A percentile compares a stretch with the other conserved stretches of the same genome.
phyloP scores from a whole-genome alignment of 2,888 invertebrate genomes.

The Holacanthella duospinosa region DNA sequence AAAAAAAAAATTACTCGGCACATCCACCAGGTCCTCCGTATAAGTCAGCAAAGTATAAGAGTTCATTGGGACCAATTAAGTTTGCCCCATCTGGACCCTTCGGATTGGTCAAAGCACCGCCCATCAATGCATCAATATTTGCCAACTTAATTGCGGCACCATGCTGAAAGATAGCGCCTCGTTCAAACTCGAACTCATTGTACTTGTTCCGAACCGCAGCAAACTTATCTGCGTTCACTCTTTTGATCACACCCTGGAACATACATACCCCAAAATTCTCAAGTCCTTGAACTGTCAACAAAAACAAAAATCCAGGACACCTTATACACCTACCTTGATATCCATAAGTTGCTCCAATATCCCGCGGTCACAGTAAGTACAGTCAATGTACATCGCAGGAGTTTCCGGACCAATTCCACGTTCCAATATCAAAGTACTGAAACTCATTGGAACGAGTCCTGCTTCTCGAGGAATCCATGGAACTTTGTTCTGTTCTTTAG shows the following conservation, averaged over 20 bases:
- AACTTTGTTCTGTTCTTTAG: conserved; percentile 12
- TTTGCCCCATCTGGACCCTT: conserved; percentile 47
- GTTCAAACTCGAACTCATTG: conserved; percentile 11
- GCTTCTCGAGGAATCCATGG: conserved; percentile 14
- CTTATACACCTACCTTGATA: conserved; percentile 23
- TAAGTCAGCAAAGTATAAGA: conserved; percentile 86
- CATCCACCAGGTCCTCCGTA: conserved; percentile 96
- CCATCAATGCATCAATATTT: conserved; percentile 82
- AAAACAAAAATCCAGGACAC: no score
- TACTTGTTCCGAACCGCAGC: conserved; percentile 1
- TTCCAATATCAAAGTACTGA: conserved; percentile 25
- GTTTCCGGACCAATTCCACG: conserved; percentile 19
- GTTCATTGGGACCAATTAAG: conserved; percentile 42
- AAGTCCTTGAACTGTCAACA: no score
- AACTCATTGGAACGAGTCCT: conserved; percentile 15
- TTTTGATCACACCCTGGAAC: conserved; percentile 3
- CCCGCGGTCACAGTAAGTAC: conserved; percentile 26
- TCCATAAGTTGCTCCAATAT: conserved; percentile 31
- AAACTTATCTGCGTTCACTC: conserved; percentile 5
- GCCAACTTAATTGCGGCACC: conserved; percentile 86
- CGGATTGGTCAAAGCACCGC: conserved; percentile 81
- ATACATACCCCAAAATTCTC: not conserved
- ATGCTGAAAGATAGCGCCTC: conserved; percentile 62
- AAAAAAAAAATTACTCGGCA: conserved; percentile 57
- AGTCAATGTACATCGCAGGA: conserved; percentile 30